Base-by-base conservation (phyloP, 1,140 invertebrate genomes). In the Orussus abietinus region DNA sequence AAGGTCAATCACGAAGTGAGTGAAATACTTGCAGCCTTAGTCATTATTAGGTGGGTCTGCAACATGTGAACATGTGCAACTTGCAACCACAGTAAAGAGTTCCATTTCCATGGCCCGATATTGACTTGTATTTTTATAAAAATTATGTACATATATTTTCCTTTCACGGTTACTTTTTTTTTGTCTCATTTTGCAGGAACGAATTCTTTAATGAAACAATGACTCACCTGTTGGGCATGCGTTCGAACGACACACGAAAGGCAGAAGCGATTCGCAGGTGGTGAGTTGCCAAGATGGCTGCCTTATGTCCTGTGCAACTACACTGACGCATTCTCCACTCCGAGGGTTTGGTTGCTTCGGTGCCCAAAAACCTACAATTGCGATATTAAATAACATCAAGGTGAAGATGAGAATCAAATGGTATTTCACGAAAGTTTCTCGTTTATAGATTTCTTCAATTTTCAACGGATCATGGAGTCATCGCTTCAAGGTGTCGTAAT, bases 191-290 rank as follows among this genome's bases (percentile, higher is more conserved):
- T 38, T 21, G 3, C 4, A 26, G 9, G 7, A 26, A 21, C 3
- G 10, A n/a, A n/a, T n/a, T n/a, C n/a, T n/a, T n/a, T 13, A 12
- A 29, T 1, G 9, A 10, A n/a, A 26, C 10, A 20, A 37, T 28
- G 12, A 58, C 57, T 72, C 75, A 88, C 89, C 90, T 69, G 83
- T 77, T 28, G 93, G 90, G 74, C 95, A 98, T n/a, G 94, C 92
- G 42, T 79, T 80, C 7, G 89, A 77, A 55, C 90, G 81, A 64
- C 95, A 98, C 80, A 97, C 89, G 69, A 96, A 98, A 17, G 94
- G 92, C 43, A 96, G 72, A 14, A 97, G 76, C 12, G 87, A 86
- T 77, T 97, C 93, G 65, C 94, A 97, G 7, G 92, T 92, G 39
- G 88, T 89, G 36, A 96, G 74, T 67, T 90, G 84, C 92, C 92